Evolutionary conservation across 64 coral and sea anemone species (phyloP).

Genomic region (Dendronephthya gigantea): DNA sequence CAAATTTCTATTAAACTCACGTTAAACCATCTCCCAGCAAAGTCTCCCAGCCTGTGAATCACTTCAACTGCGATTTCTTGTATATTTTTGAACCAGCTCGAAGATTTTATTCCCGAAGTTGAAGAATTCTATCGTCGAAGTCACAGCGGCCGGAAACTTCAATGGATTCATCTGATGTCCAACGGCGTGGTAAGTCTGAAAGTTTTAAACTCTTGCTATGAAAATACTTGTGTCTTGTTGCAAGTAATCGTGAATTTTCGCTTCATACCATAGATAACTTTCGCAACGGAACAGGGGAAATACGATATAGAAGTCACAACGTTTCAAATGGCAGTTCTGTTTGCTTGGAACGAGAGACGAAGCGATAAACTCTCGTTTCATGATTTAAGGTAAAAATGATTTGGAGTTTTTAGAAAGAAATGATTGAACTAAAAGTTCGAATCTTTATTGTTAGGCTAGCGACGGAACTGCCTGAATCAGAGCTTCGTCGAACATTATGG

Average conservation of each 20-base stretch:
- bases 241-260: not conserved
- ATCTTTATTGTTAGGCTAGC: constrained; percentile 42
- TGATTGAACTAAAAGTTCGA: no score
- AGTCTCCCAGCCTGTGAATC: no score
- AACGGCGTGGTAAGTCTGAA: constrained; percentile 63
- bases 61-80: no score
- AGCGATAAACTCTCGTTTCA: constrained; percentile 71
- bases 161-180: constrained; percentile 93
- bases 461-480: constrained; percentile 78
- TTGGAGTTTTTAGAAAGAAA: not conserved
- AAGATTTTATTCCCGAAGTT: constrained; percentile 89
- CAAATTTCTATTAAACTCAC: no score
- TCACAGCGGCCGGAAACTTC: constrained; percentile 80
- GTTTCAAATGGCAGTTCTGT: constrained; percentile 93
- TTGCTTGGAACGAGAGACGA: constrained; percentile 85
- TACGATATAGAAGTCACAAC: constrained; percentile 93
- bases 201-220: not conserved
- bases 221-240: not conserved
- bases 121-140: constrained; percentile 88
- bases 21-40: no score
- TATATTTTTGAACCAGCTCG: constrained; percentile 50
- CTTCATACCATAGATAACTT: constrained; percentile 50
- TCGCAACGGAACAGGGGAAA: constrained; percentile 66
- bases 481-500: constrained; percentile 76
- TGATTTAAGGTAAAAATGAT: constrained; percentile 67